Base-by-base conservation (phyloP, 2,113 vertebrate species). In the Phylloscopus trochiloides region DNA sequence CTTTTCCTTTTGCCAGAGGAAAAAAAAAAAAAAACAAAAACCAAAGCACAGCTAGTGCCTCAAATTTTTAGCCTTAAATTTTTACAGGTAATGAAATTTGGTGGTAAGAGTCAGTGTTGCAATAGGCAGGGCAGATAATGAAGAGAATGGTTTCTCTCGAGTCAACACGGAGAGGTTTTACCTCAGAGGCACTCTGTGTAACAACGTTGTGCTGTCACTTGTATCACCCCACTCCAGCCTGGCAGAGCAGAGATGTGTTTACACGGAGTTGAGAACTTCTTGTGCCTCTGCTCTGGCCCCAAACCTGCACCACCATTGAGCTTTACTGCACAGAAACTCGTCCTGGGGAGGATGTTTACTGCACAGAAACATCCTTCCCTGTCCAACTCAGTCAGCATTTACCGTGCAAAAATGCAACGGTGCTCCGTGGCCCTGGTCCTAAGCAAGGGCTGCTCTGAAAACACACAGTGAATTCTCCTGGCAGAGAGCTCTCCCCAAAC, bases 381-480 rank as follows among this genome's bases (percentile, higher is more conserved):
- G 25, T n/a, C 36, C 75, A 57, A 6, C 40, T 19, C 11, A 0
- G 42, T 18, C 74, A 70, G 63, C 31, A 21, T 43, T 77, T 52
- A 21, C 24, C 4, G 6, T 6, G 36, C 14, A 43, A 47, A 88
- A 79, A n/a, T 0, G 3, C 1, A 7, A 13, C 28, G 9, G 24
- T 7, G 47, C 34, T 75, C 43, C 38, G 6, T 10, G 84, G 76
- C 75, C 19, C 40, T 26, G 9, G 32, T 29, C 52, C 62, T 38
- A 19, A 73, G 73, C 59, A 90, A 81, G 42, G 50, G 16, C 54
- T 59, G 25, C 13, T 59, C 47, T 86, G 84, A 80, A 92, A 87
- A 78, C 5, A 57, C 26, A 9, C 7, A 4, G 10, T 4, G 45
- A 68, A 59, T 74, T 67, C 61, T 77, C 32, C 77, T 31, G 43